These are phyloP conservation scores for Eupithecia vulgata DNA, from an alignment of 2,888 invertebrate species.

Conservation along the genomic window DNA sequence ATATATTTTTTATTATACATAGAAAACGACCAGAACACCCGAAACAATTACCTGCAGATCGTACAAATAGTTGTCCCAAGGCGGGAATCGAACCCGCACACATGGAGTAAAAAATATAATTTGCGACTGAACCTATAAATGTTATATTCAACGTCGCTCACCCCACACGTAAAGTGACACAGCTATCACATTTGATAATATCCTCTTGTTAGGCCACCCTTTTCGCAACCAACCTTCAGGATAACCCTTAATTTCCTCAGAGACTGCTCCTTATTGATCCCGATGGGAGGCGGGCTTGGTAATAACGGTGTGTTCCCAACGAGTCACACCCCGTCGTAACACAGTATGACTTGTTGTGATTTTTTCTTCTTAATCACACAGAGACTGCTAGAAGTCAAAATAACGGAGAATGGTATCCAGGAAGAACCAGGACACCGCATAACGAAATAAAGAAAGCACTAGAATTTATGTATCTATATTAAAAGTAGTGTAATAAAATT, in stretches of 20 bases:
- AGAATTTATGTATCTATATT: too few species aligned
- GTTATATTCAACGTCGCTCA: not conserved
- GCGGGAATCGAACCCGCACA: too few species aligned
- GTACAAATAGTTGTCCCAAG: too few species aligned
- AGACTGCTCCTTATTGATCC: conserved; percentile 54
- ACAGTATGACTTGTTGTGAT: not conserved
- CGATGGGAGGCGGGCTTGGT: conserved; percentile 45
- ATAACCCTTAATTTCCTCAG: conserved; percentile 57
- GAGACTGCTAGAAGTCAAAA: too few species aligned
- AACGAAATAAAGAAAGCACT: too few species aligned
- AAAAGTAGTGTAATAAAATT: too few species aligned
- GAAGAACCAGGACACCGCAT: too few species aligned
- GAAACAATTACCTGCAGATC: too few species aligned
- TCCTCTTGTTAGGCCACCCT: conserved; percentile 18
- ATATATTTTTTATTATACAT: too few species aligned
- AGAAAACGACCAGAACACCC: too few species aligned
- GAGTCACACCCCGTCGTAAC: not conserved
- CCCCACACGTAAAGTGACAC: conserved; percentile 8
- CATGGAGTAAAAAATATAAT: not conserved
- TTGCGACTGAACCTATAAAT: not conserved
- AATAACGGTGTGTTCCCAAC: not conserved
- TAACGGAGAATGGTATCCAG: too few species aligned
- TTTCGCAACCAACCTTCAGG: conserved; percentile 27
- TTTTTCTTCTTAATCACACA: not conserved
- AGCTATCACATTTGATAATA: conserved; percentile 18